A percentile compares a stretch with the other conserved stretches of the same genome.
Evolutionary conservation across 37 sponge, comb jelly and placozoan species (phyloP).

Genomic region (Chondrilla cf. caribensis): DNA sequence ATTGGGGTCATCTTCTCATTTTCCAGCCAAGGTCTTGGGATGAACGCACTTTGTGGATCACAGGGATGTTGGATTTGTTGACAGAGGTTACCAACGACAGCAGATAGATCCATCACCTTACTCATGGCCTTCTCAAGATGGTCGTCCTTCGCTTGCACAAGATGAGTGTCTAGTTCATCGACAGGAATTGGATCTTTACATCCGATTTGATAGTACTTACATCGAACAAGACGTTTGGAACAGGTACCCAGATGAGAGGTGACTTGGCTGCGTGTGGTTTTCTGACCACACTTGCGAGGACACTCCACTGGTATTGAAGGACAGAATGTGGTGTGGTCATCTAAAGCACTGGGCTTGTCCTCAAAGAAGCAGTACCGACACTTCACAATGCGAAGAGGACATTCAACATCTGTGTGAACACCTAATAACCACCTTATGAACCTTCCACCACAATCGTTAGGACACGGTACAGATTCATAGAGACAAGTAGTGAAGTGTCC

Average conservation of each 20-base stretch:
- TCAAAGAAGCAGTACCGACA: background rate
- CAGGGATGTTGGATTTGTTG: background rate
- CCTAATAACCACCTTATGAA: background rate
- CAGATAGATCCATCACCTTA: background rate
- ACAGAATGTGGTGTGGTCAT: background rate
- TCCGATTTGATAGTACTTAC: conserved; percentile 3
- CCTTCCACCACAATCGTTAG: background rate
- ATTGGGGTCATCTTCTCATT: background rate
- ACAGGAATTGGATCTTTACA: background rate
- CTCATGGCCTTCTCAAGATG: conserved; percentile 9
- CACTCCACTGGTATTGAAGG: background rate
- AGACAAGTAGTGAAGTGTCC: background rate
- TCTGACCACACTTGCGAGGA: background rate
- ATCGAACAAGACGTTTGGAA: background rate
- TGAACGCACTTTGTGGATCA: background rate
- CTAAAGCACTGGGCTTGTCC: background rate
- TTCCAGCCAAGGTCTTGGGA: background rate
- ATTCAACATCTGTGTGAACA: background rate
- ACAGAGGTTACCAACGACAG: background rate
- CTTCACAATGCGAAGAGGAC: background rate
- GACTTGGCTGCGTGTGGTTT: background rate
- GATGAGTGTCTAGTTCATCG: background rate
- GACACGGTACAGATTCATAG: background rate
- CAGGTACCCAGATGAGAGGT: background rate
- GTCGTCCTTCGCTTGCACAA: background rate